Evolutionary conservation across 2,113 vertebrate genomes (phyloP).

Genomic region (Callaeas wilsoni): DNA sequence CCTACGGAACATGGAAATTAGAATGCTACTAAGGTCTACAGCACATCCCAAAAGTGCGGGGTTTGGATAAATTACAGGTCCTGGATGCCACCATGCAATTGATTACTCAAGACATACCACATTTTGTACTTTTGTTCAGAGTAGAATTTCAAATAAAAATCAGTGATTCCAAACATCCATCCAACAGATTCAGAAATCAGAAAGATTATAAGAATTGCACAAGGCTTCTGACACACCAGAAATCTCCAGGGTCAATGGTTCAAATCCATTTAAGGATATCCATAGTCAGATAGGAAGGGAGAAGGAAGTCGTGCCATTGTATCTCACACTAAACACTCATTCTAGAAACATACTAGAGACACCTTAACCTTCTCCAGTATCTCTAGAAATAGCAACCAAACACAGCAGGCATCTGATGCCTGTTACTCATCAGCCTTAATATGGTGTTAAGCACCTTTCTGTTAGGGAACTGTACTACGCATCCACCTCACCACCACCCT

Average conservation of each 20-base stretch:
- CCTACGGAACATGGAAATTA: neutral
- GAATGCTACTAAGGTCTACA: neutral
- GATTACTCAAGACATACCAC: neutral
- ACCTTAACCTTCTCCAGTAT: neutral
- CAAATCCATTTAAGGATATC: neutral
- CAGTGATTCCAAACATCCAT: neutral
- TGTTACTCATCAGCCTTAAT: neutral
- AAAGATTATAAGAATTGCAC: neutral
- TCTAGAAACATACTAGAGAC: neutral
- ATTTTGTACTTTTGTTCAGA: neutral
- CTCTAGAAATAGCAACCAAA: neutral
- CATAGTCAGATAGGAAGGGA: neutral
- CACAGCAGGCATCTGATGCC: neutral
- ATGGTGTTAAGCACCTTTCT: neutral
- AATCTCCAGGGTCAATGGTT: neutral
- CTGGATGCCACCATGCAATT: neutral
- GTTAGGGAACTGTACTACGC: neutral
- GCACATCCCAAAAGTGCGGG: neutral
- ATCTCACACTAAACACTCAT: neutral
- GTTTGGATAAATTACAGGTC: neutral
- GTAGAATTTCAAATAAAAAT: neutral
- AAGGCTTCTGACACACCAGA: neutral
- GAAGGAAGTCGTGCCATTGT: neutral
- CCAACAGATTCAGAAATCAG: neutral
- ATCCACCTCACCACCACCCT: rapidly evolving